Evolutionary conservation across 2,113 vertebrate species (phyloP).

Genomic region (Pollachius pollachius): DNA sequence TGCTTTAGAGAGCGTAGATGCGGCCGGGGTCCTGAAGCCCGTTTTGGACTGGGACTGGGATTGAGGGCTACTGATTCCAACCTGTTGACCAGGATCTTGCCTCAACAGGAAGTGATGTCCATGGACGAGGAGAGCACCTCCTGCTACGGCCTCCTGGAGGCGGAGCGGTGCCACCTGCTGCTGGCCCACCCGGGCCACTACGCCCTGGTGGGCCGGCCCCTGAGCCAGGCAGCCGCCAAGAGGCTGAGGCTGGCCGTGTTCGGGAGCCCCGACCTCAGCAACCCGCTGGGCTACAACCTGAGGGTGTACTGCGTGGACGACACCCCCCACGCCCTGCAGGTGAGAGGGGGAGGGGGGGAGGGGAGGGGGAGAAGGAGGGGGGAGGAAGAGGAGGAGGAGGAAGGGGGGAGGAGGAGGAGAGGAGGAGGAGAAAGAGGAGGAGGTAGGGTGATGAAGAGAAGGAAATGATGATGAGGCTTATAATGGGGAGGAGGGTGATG

Average conservation of each 20-base stretch:
- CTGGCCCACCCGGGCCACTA: conserved; percentile 91
- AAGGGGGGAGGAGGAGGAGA: no score
- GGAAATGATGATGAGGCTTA: no score
- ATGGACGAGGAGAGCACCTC: conserved; percentile 92
- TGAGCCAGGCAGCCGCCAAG: conserved; percentile 86
- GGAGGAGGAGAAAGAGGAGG: background rate
- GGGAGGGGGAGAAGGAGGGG: no score
- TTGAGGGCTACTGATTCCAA: no score
- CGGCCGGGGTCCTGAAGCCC: no score
- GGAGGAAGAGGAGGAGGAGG: no score
- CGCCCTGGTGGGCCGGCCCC: conserved; percentile 88
- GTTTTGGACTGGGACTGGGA: no score
- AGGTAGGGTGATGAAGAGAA: no score
- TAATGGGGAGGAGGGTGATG: no score
- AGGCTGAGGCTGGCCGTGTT: conserved; percentile 93
- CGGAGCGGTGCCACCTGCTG: conserved; percentile 90
- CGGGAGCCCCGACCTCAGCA: conserved; percentile 83
- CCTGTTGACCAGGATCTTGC: no score
- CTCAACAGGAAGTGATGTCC: conserved; percentile 90
- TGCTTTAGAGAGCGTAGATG: no score
- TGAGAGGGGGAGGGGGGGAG: conserved; percentile 40
- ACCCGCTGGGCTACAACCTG: conserved; percentile 88
- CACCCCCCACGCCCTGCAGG: conserved; percentile 95
- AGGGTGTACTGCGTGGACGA: conserved; percentile 97
- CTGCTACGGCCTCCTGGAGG: conserved; percentile 94